A percentile compares a stretch with the other conserved stretches of the same genome.
Conservation (phyloP, 2,888 invertebrate genomes). For the Synanthedon formicaeformis region DNA sequence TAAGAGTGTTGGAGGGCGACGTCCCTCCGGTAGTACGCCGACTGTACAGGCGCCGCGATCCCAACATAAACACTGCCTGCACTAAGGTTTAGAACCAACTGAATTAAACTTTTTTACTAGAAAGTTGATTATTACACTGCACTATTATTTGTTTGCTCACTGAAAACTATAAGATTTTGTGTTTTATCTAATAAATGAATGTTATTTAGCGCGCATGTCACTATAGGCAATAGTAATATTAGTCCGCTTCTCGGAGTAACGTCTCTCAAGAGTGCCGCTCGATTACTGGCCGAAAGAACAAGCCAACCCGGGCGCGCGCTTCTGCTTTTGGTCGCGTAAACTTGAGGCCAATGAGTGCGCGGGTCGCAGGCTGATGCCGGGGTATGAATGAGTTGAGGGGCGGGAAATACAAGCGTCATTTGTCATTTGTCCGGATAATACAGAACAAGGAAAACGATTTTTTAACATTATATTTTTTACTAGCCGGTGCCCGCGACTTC, state of each 20-base stretch:
- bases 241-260: conserved; percentile 9
- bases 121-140: conserved; percentile 27
- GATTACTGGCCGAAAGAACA: conserved; percentile 49
- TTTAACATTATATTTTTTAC: no score
- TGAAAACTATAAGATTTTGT: conserved; percentile 48
- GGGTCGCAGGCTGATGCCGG: conserved; percentile 6
- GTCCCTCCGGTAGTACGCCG: conserved; percentile 44
- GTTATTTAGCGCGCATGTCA: conserved; percentile 55
- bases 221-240: conserved; percentile 25
- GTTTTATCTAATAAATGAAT: conserved; percentile 56
- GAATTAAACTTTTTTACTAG: conserved; percentile 15
- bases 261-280: conserved; percentile 39
- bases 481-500: no score
- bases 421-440: conserved; percentile 13
- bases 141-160: conserved; percentile 47
- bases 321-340: conserved; percentile 13
- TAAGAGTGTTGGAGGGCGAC: conserved; percentile 60
- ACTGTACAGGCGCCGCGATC: conserved; percentile 53
- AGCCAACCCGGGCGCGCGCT: conserved; percentile 15
- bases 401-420: conserved; percentile 6
- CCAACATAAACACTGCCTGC: conserved; percentile 69
- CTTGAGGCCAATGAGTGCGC: conserved; percentile 8
- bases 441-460: conserved; percentile 8
- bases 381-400: conserved; percentile 19
- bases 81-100: conserved; percentile 47